Conservation (phyloP, 2,888 invertebrate species). For the Nomada lathburiana region DNA sequence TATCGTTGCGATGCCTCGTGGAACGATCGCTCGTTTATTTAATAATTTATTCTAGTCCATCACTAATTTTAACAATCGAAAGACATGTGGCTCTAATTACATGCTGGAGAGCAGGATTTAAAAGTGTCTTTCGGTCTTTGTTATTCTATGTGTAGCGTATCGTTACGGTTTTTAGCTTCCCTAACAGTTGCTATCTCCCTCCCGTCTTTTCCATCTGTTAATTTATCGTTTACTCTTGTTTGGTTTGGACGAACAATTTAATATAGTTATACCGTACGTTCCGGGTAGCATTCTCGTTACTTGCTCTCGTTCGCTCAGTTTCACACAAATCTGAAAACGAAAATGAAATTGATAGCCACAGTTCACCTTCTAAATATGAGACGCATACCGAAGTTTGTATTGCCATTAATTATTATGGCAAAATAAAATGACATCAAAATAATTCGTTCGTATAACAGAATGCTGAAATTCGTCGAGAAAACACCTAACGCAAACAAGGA, state of each 20-base stretch:
- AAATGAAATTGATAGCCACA: neutral
- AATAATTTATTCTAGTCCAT: conserved; percentile 52
- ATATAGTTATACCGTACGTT: conserved; percentile 44
- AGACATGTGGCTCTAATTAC: conserved; percentile 63
- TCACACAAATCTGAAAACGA: conserved; percentile 71
- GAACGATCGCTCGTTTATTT: conserved; percentile 42
- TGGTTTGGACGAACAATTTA: conserved; percentile 62
- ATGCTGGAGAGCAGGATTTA: conserved; percentile 52
- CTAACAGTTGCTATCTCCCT: conserved; percentile 32
- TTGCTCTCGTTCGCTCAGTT: conserved; percentile 68
- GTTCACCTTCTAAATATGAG: neutral
- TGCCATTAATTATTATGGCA: neutral
- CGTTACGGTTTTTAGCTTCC: conserved; percentile 48
- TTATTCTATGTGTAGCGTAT: conserved; percentile 52
- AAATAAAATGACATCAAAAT: too few species aligned
- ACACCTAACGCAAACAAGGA: too few species aligned
- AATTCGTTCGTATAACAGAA: too few species aligned
- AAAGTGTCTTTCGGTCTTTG: conserved; percentile 39
- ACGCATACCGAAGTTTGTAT: neutral
- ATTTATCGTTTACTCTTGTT: neutral
- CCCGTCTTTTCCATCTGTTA: conserved; percentile 12
- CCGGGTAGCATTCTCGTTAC: conserved; percentile 47
- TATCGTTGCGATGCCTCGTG: conserved; percentile 24
- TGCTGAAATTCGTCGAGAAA: too few species aligned
- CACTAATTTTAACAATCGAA: conserved; percentile 60